Conservation (phyloP, 2,888 invertebrate genomes). For the Drosophila neotestacea region DNA sequence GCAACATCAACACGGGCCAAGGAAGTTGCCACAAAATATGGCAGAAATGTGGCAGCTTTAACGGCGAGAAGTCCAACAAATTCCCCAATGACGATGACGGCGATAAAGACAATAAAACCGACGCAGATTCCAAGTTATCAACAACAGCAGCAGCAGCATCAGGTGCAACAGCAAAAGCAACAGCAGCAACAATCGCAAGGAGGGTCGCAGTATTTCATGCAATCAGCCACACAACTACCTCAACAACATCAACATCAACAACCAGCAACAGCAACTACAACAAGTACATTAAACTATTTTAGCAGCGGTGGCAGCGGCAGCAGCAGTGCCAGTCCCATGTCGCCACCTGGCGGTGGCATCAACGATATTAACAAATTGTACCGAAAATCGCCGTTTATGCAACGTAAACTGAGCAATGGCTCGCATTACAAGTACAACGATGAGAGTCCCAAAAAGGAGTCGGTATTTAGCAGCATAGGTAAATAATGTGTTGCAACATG, state of each 20-base stretch:
- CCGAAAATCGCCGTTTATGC: slow-evolving; percentile 84
- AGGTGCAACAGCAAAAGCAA: neutral
- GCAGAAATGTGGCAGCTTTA: slow-evolving; percentile 42
- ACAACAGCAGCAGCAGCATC: slow-evolving; percentile 58
- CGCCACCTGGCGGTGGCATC: slow-evolving; percentile 48
- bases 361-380: slow-evolving; percentile 75
- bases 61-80: slow-evolving; percentile 52
- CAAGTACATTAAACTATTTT: slow-evolving; percentile 45
- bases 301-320: slow-evolving; percentile 49
- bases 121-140: slow-evolving; percentile 85
- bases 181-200: slow-evolving; percentile 54
- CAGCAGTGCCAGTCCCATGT: slow-evolving; percentile 56
- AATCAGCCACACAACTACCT: slow-evolving; percentile 76
- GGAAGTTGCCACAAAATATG: slow-evolving; percentile 48
- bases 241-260: slow-evolving; percentile 34
- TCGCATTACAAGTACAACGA: slow-evolving; percentile 67
- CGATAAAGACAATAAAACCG: slow-evolving; percentile 71
- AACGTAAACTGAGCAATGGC: slow-evolving; percentile 82
- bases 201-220: slow-evolving; percentile 63
- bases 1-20: slow-evolving; percentile 23
- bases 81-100: slow-evolving; percentile 50
- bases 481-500: slow-evolving; percentile 9
- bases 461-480: slow-evolving; percentile 84
- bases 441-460: slow-evolving; percentile 84
- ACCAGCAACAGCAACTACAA: slow-evolving; percentile 61